Conservation (phyloP, 2,888 invertebrate genomes). For the Hoplodrina ambigua region DNA sequence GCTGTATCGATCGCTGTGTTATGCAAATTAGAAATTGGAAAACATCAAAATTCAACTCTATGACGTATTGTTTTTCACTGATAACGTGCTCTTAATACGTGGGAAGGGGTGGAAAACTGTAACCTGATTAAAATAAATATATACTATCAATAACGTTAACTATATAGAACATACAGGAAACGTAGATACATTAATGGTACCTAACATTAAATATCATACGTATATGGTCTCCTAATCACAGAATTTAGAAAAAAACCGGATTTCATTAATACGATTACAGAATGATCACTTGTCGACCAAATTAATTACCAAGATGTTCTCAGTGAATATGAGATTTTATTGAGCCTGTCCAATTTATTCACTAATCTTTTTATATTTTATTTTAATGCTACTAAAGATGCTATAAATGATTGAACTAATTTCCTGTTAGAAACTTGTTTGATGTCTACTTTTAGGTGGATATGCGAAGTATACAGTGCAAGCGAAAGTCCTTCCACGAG, state of each 20-base stretch:
- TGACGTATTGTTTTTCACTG: constrained; percentile 3
- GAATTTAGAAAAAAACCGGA: constrained; percentile 64
- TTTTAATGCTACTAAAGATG: constrained; percentile 62
- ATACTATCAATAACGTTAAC: constrained; percentile 10
- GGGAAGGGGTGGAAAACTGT: not conserved
- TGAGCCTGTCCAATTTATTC: constrained; percentile 59
- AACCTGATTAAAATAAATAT: constrained; percentile 1
- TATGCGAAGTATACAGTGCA: constrained; percentile 24
- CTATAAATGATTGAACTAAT: constrained; percentile 65
- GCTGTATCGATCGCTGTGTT: constrained; percentile 28
- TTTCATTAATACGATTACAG: constrained; percentile 66
- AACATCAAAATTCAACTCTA: not conserved
- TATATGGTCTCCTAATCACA: constrained; percentile 51
- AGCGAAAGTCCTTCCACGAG: constrained; percentile 60
- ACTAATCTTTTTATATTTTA: constrained; percentile 64
- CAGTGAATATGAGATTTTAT: constrained; percentile 63
- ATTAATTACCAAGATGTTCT: constrained; percentile 66
- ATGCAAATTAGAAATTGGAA: constrained; percentile 38
- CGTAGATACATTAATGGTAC: constrained; percentile 34
- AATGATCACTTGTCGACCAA: constrained; percentile 62
- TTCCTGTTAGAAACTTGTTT: constrained; percentile 64
- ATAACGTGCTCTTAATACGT: no score
- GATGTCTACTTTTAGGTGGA: constrained; percentile 25
- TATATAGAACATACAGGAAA: constrained; percentile 46
- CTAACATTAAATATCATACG: constrained; percentile 38